Conservation (phyloP, 2,113 vertebrate genomes). For the Penelope pileata region DNA sequence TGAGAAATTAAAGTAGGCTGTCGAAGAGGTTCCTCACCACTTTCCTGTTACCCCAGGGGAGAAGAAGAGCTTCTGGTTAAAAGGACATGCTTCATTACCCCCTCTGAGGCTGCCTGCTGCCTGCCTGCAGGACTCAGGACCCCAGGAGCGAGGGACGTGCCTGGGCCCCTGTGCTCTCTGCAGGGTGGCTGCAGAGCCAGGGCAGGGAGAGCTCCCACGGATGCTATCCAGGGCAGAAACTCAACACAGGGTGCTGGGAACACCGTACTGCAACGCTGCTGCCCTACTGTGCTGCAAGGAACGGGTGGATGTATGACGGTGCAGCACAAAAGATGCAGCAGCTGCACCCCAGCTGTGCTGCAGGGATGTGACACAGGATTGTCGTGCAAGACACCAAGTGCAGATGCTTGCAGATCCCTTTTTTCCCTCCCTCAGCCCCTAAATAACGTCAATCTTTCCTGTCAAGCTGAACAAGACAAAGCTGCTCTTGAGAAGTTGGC, state of each 20-base stretch:
- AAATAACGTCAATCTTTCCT: background rate
- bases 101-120: background rate
- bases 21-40: background rate
- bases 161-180: background rate
- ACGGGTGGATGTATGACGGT: background rate
- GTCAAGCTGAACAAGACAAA: background rate
- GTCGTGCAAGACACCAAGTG: background rate
- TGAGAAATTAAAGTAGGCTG: constrained; percentile 36
- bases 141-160: background rate
- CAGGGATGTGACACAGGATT: background rate
- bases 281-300: background rate
- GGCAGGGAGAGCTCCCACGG: background rate
- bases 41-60: background rate
- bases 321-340: background rate
- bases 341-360: background rate
- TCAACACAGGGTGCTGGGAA: background rate
- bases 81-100: background rate
- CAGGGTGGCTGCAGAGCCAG: background rate
- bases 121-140: fast-evolving
- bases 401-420: background rate
- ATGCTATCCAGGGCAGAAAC: background rate
- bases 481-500: background rate
- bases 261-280: background rate
- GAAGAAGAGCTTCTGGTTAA: background rate
- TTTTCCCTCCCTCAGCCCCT: background rate